A percentile compares a stretch with the other conserved stretches of the same genome.
Conservation (phyloP, 2,797 vertebrate genomes). For the Chelonia mydas region DNA sequence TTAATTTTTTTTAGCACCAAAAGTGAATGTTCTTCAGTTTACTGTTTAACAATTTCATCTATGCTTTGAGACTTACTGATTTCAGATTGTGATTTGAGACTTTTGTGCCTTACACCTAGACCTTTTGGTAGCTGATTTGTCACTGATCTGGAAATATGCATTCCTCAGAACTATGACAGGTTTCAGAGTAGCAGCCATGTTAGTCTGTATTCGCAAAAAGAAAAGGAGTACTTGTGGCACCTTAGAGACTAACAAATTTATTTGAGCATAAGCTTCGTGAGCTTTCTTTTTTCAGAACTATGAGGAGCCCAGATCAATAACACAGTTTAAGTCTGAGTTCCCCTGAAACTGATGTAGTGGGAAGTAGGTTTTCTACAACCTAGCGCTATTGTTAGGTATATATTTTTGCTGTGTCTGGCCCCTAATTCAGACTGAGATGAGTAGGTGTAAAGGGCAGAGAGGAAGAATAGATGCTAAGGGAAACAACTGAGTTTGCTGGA, state of each 20-base stretch:
- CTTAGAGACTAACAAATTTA: too few relatives aligned
- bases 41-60: not conserved
- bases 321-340: not conserved
- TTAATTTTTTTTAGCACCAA: not conserved
- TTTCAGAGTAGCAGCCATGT: too few relatives aligned
- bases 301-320: not conserved
- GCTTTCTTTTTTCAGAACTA: not conserved
- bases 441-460: not conserved
- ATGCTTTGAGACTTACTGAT: not conserved
- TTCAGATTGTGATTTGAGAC: not conserved
- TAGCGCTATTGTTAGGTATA: not conserved
- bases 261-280: too few relatives aligned
- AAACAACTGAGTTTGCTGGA: not conserved
- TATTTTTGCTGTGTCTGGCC: not conserved
- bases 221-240: too few relatives aligned
- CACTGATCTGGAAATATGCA: not conserved
- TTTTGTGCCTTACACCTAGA: not conserved
- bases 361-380: not conserved
- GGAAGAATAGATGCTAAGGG: not conserved
- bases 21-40: not conserved
- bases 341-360: not conserved
- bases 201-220: too few relatives aligned
- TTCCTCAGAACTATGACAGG: not conserved
- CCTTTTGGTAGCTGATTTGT: not conserved
- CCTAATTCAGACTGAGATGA: not conserved